Evolutionary conservation across 2,888 invertebrate genomes (phyloP).

Genomic region (Argyresthia goedartella): DNA sequence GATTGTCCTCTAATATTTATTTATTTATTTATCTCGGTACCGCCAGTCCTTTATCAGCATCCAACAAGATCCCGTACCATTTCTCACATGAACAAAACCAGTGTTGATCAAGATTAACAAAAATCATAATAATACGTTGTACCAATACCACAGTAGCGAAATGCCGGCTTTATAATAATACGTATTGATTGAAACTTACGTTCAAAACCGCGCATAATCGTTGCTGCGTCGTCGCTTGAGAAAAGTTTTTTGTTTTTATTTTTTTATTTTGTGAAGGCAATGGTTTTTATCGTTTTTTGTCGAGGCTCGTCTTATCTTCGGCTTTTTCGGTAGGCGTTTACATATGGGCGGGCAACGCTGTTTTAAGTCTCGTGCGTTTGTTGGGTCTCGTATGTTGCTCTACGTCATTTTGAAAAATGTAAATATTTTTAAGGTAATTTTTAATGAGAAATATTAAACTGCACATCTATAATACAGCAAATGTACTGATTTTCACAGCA

Average conservation of each 20-base stretch:
- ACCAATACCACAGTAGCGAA: conserved; percentile 2
- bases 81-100: no score
- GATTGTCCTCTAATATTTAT: no score
- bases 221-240: conserved; percentile 5
- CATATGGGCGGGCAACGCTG: conserved; percentile 37
- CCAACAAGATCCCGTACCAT: no score
- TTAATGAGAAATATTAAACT: no score
- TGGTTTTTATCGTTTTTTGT: conserved; percentile 58
- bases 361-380: conserved; percentile 17
- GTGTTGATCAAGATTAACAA: no score
- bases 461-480: no score
- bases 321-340: conserved; percentile 62
- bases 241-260: conserved; percentile 6
- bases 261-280: conserved; percentile 38
- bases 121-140: background rate
- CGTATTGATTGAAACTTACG: conserved; percentile 5
- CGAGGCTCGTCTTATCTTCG: conserved; percentile 39
- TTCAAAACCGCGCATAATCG: background rate
- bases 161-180: background rate
- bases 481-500: no score
- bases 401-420: conserved; percentile 16
- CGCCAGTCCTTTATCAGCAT: no score
- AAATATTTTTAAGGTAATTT: background rate
- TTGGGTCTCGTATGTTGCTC: conserved; percentile 26
- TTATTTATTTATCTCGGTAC: no score